Conservation (phyloP, 2,797 vertebrate genomes). For the Varecia variegata region DNA sequence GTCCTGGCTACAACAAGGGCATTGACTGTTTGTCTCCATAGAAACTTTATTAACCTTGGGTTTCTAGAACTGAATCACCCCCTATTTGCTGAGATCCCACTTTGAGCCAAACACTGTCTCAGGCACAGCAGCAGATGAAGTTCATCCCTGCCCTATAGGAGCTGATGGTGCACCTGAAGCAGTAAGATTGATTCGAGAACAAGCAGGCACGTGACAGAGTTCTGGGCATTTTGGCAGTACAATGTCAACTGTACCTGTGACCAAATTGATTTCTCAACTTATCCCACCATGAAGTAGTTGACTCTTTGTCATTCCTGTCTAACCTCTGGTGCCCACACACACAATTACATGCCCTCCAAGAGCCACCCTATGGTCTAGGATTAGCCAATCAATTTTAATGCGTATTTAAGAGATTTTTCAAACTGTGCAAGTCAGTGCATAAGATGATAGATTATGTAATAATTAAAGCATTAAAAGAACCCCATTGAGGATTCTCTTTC, state of each 20-base stretch:
- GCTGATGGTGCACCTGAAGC: not conserved
- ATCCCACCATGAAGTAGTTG: not conserved
- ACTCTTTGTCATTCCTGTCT: conserved; percentile 17
- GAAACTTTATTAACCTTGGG: not conserved
- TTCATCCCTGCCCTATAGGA: not conserved
- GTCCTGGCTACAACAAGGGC: no score
- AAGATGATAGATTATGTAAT: conserved; percentile 69
- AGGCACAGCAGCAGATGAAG: not conserved
- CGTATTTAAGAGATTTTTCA: conserved; percentile 69
- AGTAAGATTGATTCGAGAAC: not conserved
- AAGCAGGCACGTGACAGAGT: accelerated
- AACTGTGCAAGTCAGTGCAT: conserved; percentile 39
- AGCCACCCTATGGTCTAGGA: conserved; percentile 14
- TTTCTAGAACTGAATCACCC: not conserved
- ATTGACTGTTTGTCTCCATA: not conserved
- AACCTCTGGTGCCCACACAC: not conserved
- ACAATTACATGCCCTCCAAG: conserved; percentile 9
- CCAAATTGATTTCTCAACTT: not conserved
- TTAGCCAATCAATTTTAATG: conserved; percentile 69
- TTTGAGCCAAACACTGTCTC: not conserved
- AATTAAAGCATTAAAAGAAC: conserved; percentile 72
- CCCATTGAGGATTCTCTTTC: conserved; percentile 58
- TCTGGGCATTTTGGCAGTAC: not conserved
- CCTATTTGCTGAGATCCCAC: not conserved
- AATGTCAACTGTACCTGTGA: not conserved